Evolutionary conservation across 2,888 invertebrate genomes (phyloP).

Genomic region (Agrochola lota): DNA sequence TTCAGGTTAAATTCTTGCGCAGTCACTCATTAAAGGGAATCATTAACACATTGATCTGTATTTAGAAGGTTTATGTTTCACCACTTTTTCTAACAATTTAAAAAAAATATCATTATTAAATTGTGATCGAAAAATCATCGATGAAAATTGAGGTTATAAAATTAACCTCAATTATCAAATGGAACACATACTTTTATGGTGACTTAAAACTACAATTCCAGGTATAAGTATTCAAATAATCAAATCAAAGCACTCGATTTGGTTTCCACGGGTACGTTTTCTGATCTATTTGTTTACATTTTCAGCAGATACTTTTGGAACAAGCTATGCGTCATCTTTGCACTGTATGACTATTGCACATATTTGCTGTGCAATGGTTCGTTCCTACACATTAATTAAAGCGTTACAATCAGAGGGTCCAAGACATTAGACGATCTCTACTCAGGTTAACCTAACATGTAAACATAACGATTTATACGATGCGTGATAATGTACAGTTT

Average conservation of each 20-base stretch:
- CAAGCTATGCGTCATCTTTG: not conserved
- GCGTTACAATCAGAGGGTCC: not conserved
- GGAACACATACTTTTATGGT: not conserved
- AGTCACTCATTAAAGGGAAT: no score
- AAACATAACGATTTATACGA: slow-evolving; percentile 16
- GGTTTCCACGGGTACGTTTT: no score
- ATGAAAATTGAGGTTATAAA: not conserved
- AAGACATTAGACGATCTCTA: not conserved
- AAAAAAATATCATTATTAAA: no score
- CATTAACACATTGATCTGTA: no score
- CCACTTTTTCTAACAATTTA: no score
- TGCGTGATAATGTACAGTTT: not conserved
- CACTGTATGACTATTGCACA: not conserved
- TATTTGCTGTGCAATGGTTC: not conserved
- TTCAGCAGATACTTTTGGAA: not conserved
- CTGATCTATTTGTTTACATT: not conserved
- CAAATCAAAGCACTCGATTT: no score
- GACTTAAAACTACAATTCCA: not conserved
- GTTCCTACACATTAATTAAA: not conserved
- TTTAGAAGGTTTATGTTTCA: no score
- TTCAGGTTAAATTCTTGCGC: no score
- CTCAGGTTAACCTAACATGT: no score
- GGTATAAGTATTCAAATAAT: no score
- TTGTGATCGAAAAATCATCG: no score
- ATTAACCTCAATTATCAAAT: not conserved